Evolutionary conservation across 2,888 invertebrate species (phyloP).

Genomic region (Drosophila limbata): DNA sequence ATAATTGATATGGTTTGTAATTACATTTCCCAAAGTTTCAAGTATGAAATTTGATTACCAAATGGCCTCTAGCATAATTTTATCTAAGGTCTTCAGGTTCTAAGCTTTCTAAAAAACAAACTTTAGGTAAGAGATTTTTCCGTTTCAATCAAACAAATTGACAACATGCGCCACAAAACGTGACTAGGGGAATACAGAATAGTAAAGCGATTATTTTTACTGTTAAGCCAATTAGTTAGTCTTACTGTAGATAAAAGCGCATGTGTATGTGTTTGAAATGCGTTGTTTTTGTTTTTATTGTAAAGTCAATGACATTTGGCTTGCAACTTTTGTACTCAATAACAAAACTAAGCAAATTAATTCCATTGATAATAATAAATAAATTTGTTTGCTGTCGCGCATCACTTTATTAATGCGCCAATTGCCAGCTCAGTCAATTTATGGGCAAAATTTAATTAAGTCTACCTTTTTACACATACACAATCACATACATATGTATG

Average conservation of each 20-base stretch:
- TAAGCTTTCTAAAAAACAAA: not conserved
- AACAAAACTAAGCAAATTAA: conserved; percentile 24
- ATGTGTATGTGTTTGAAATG: not conserved
- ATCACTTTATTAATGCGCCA: conserved; percentile 27
- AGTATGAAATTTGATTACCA: conserved; percentile 5
- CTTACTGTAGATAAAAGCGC: conserved; percentile 24
- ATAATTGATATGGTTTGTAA: not conserved
- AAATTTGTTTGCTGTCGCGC: conserved; percentile 27
- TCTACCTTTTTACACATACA: not conserved
- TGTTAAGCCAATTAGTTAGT: conserved; percentile 66
- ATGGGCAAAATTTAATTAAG: conserved; percentile 28
- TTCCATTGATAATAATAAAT: conserved; percentile 35
- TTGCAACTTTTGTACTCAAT: conserved; percentile 33
- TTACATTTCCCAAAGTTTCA: not conserved
- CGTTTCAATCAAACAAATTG: conserved; percentile 13
- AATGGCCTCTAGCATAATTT: conserved; percentile 1
- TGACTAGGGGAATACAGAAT: conserved; percentile 29
- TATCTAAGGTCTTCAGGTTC: not conserved
- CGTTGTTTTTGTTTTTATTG: conserved; percentile 9
- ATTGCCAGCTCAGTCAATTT: conserved; percentile 29
- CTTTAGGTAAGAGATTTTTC: conserved; percentile 10
- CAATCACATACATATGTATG: not conserved
- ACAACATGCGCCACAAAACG: conserved; percentile 38
- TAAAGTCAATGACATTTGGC: conserved; percentile 58
- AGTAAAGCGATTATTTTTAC: conserved; percentile 64